A percentile compares a stretch with the other conserved stretches of the same genome.
Evolutionary conservation across 2,888 invertebrate species (phyloP).

Genomic region (Napeogenes sylphis): DNA sequence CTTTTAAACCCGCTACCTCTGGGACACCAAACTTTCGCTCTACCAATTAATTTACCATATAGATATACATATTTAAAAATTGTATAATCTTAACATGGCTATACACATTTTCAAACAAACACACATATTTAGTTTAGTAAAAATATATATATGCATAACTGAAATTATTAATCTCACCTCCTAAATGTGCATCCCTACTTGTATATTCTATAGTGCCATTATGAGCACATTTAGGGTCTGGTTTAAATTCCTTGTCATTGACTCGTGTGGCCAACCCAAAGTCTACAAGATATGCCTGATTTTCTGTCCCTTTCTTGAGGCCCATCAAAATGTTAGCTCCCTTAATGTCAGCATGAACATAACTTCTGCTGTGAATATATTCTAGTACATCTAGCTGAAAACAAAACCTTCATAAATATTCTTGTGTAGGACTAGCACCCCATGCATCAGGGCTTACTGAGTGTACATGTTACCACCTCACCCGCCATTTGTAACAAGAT

Average conservation of each 20-base stretch:
- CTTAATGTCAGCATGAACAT: conserved; percentile 97
- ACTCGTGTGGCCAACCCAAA: conserved; percentile 92
- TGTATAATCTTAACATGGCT: too few species aligned
- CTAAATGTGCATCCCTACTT: conserved; percentile 96
- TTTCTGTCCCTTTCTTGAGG: conserved; percentile 78
- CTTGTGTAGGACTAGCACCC: too few species aligned
- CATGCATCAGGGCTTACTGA: too few species aligned
- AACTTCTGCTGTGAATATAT: conserved; percentile 93
- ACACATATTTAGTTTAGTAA: conserved; percentile 20
- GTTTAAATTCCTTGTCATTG: conserved; percentile 87
- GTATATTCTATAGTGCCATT: conserved; percentile 98
- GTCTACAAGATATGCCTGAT: conserved; percentile 92
- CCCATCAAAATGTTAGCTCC: conserved; percentile 94
- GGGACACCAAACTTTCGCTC: too few species aligned
- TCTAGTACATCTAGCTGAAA: conserved; percentile 91
- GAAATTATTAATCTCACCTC: conserved; percentile 74
- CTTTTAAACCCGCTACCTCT: too few species aligned
- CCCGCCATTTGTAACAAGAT: too few species aligned
- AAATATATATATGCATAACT: neutral
- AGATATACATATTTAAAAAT: too few species aligned
- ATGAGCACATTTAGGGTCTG: conserved; percentile 94
- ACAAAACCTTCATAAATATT: neutral
- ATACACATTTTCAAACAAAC: too few species aligned
- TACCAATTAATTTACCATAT: too few species aligned
- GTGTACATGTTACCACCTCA: too few species aligned